A percentile compares a stretch with the other conserved stretches of the same genome.
Conservation (phyloP, 2,797 vertebrate species). For the Clarias laeviceps region DNA sequence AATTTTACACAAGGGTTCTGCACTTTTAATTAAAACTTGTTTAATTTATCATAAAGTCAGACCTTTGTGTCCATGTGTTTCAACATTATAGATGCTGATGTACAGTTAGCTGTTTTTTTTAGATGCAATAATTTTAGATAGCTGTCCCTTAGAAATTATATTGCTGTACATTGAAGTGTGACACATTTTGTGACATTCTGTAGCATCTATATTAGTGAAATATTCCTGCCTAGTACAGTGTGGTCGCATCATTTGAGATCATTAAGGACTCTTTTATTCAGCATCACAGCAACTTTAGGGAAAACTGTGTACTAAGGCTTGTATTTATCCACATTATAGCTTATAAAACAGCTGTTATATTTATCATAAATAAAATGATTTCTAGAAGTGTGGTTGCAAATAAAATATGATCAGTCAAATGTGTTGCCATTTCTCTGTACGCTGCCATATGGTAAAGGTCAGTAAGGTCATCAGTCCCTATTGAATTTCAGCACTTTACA, state of each 20-base stretch:
- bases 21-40: not conserved
- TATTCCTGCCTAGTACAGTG: not conserved
- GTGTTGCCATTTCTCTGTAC: not conserved
- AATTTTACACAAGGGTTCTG: not conserved
- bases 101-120: no score
- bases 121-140: no score
- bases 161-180: not conserved
- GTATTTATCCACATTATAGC: not conserved
- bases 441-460: constrained; percentile 30
- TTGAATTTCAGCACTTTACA: constrained; percentile 37
- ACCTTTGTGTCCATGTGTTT: not conserved
- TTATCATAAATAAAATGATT: not conserved
- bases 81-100: not conserved
- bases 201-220: not conserved
- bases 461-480: constrained; percentile 18
- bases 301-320: not conserved
- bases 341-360: not conserved
- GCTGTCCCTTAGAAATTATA: not conserved
- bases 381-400: not conserved
- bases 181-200: not conserved
- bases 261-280: not conserved
- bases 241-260: not conserved
- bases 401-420: not conserved
- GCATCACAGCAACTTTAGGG: not conserved
- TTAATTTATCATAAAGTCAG: not conserved